phyloP scores from a whole-genome alignment of 2,113 vertebrate genomes.

The Halcyon senegalensis region DNA sequence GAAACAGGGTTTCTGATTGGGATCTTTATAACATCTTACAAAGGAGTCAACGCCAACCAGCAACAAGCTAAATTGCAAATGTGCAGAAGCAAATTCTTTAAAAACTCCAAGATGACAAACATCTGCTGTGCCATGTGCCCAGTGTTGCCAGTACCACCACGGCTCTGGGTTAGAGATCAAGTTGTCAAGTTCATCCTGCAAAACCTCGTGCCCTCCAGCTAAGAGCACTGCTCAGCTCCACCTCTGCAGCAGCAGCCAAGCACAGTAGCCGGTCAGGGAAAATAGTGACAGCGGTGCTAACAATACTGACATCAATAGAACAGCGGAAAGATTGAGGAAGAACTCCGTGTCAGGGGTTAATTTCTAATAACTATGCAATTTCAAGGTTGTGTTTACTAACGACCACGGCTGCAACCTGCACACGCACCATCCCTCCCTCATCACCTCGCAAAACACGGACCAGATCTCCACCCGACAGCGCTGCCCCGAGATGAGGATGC shows the following conservation, averaged over 20 bases:
- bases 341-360: neutral
- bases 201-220: neutral
- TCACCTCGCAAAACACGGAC: neutral
- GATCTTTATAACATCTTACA: neutral
- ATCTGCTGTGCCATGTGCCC: neutral
- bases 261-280: neutral
- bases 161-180: neutral
- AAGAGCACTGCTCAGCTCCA: neutral
- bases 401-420: neutral
- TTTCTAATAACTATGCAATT: neutral
- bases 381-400: neutral
- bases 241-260: neutral
- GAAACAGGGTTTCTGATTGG: accelerated
- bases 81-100: neutral
- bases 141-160: neutral
- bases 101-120: neutral
- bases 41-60: neutral
- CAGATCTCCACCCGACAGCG: neutral
- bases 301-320: neutral
- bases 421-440: neutral
- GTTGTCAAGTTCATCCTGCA: neutral
- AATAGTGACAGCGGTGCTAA: neutral
- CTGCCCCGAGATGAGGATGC: neutral
- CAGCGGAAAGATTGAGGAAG: neutral
- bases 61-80: neutral